A percentile compares a stretch with the other conserved stretches of the same genome.
phyloP scores from a whole-genome alignment of 1,140 invertebrate genomes.

The Diabrotica undecimpunctata region DNA sequence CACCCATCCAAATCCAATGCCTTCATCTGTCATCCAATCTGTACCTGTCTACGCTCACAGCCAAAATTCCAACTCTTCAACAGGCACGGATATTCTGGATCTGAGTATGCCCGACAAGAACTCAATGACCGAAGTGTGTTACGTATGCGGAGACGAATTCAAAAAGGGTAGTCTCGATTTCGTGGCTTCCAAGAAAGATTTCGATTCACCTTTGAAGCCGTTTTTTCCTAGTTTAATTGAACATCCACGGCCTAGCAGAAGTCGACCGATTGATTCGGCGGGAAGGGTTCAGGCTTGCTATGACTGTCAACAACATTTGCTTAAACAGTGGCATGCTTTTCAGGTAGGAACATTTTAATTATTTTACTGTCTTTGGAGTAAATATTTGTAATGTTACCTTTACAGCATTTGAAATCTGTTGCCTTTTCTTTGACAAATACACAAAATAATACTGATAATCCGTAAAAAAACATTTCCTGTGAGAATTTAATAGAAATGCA shows the following conservation, averaged over 20 bases:
- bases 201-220: slow-evolving; percentile 53
- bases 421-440: no score
- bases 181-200: slow-evolving; percentile 58
- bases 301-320: slow-evolving; percentile 74
- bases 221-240: slow-evolving; percentile 83
- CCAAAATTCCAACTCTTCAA: slow-evolving; percentile 46
- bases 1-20: slow-evolving; percentile 47
- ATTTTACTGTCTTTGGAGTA: not conserved
- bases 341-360: slow-evolving; percentile 40
- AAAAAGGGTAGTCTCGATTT: slow-evolving; percentile 70
- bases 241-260: slow-evolving; percentile 76
- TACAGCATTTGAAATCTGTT: no score
- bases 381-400: slow-evolving; percentile 9
- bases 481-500: no score
- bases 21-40: slow-evolving; percentile 20
- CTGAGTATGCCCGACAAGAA: slow-evolving; percentile 89
- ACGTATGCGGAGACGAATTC: slow-evolving; percentile 85
- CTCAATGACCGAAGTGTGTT: slow-evolving; percentile 82
- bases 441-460: no score
- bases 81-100: slow-evolving; percentile 70
- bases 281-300: slow-evolving; percentile 74
- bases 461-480: no score
- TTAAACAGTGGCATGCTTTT: slow-evolving; percentile 76
- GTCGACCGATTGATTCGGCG: slow-evolving; percentile 77
- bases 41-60: slow-evolving; percentile 42